Conservation (phyloP, 2,113 vertebrate genomes). For the Peromyscus maniculatus region DNA sequence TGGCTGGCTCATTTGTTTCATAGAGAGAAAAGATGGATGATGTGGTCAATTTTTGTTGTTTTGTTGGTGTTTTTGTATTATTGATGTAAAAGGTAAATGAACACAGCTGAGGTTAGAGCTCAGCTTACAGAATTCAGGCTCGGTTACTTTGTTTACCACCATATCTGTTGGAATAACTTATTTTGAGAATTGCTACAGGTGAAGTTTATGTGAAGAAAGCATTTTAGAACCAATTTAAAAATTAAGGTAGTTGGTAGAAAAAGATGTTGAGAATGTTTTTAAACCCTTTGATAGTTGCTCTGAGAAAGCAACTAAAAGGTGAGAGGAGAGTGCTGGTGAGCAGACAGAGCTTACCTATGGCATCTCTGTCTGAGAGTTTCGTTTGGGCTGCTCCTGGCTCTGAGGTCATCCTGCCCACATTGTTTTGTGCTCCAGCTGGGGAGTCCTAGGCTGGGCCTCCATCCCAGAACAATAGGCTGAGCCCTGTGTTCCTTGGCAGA, state of each 20-base stretch:
- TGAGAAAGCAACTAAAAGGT: not conserved
- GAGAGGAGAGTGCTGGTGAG: not conserved
- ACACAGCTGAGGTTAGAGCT: not conserved
- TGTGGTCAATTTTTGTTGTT: no score
- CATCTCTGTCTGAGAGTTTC: not conserved
- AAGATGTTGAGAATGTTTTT: not conserved
- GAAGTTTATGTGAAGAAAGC: not conserved
- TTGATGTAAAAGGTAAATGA: not conserved
- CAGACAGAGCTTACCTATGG: not conserved
- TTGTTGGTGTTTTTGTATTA: no score
- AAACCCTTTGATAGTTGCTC: not conserved
- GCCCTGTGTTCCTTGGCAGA: not conserved
- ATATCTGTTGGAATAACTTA: not conserved
- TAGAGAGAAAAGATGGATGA: not conserved
- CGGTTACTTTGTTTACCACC: not conserved
- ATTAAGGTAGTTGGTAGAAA: not conserved
- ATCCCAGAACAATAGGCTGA: slow-evolving; percentile 34
- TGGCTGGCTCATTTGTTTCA: accelerated
- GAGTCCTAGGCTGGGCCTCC: not conserved
- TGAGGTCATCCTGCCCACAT: not conserved
- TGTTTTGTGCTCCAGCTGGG: not conserved
- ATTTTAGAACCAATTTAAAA: not conserved
- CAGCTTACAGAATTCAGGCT: not conserved
- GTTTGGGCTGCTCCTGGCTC: not conserved
- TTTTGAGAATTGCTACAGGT: not conserved